A percentile compares a stretch with the other conserved stretches of the same genome.
These are phyloP conservation scores for Notospermus geniculatus DNA, from an alignment of 1,140 invertebrate genomes.

Conservation along the genomic window DNA sequence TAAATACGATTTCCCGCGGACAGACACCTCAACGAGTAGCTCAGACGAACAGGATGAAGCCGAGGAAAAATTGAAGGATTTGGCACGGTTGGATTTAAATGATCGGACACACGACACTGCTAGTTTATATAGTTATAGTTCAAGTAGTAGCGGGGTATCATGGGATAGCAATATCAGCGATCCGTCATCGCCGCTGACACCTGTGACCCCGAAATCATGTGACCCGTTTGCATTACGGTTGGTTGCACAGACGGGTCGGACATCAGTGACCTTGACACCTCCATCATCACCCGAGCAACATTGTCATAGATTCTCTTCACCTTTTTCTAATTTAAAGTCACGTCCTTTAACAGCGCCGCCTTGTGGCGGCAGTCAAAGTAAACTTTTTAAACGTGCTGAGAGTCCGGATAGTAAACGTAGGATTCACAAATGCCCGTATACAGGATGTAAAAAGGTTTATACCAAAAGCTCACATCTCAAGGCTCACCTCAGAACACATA, in stretches of 20 bases:
- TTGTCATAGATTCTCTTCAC: neutral
- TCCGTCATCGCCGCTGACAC: constrained; percentile 38
- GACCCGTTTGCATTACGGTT: constrained; percentile 49
- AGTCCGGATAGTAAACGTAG: constrained; percentile 45
- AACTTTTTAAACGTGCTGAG: constrained; percentile 4
- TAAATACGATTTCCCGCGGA: constrained; percentile 63
- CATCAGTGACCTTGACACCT: constrained; percentile 32
- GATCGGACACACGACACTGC: constrained; percentile 38
- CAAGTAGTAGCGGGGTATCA: constrained; percentile 51
- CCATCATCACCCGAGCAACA: constrained; percentile 7
- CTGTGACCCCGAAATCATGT: constrained; percentile 38
- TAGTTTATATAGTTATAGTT: constrained; percentile 51
- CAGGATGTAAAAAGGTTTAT: constrained; percentile 97
- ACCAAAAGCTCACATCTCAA: constrained; percentile 98
- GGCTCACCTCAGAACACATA: constrained; percentile 96
- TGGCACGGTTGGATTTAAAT: constrained; percentile 44
- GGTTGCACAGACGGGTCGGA: constrained; percentile 41
- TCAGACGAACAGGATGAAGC: constrained; percentile 31
- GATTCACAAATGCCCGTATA: constrained; percentile 70
- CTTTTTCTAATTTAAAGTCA: too few species aligned
- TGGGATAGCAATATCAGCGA: constrained; percentile 55
- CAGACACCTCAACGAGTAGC: constrained; percentile 21
- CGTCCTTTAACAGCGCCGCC: neutral
- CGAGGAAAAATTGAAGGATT: constrained; percentile 38
- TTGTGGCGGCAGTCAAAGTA: neutral